A percentile compares a stretch with the other conserved stretches of the same genome.
Evolutionary conservation across 23 tunicate genomes (phyloP).

Genomic region (Diplosoma virens): DNA sequence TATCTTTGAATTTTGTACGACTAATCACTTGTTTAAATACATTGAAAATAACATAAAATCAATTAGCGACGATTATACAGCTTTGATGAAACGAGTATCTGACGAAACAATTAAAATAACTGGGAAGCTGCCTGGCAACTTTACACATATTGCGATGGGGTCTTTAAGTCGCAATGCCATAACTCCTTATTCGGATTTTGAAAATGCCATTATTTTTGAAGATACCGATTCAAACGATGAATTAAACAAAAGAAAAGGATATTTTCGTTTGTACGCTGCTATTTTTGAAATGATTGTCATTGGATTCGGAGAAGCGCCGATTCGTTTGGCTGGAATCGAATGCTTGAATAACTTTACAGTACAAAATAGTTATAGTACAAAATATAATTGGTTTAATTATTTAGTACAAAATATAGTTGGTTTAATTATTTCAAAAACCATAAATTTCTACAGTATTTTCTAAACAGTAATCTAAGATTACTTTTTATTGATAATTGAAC

Average conservation of each 20-base stretch:
- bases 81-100: not conserved
- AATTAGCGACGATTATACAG: slow-evolving; percentile 20
- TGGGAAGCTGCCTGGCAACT: slow-evolving; percentile 24
- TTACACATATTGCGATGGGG: slow-evolving; percentile 47
- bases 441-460: no score
- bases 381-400: no score
- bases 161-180: slow-evolving; percentile 39
- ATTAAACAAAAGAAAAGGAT: not conserved
- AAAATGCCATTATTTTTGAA: slow-evolving; percentile 45
- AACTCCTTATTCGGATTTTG: slow-evolving; percentile 58
- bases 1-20: no score
- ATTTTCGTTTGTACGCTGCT: slow-evolving; percentile 37
- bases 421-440: no score
- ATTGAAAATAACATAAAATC: slow-evolving; percentile 6
- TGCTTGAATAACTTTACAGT: slow-evolving; percentile 38
- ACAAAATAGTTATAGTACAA: no score
- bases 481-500: no score
- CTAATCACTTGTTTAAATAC: no score
- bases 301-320: slow-evolving; percentile 40
- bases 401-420: no score
- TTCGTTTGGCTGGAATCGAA: slow-evolving; percentile 32
- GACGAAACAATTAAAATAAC: not conserved
- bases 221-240: not conserved
- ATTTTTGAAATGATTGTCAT: slow-evolving; percentile 33
- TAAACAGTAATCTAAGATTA: no score